phyloP scores from a whole-genome alignment of 2,113 vertebrate genomes.

The Piliocolobus tephrosceles region DNA sequence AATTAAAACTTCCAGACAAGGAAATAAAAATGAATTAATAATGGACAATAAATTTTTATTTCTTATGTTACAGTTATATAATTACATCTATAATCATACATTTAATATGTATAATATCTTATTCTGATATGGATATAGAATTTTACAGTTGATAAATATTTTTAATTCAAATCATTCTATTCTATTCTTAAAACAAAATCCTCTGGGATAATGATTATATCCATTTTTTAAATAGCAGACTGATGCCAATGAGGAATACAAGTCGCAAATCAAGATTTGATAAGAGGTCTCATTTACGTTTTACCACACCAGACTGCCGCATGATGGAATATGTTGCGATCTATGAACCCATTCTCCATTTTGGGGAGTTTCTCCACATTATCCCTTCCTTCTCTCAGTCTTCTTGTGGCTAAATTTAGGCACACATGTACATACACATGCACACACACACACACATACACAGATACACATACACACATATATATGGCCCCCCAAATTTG shows the following conservation, averaged over 20 bases:
- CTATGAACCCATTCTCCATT: background rate
- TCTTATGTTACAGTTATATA: background rate
- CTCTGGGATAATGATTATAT: background rate
- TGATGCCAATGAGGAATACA: background rate
- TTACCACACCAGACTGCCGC: no score
- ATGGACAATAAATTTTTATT: background rate
- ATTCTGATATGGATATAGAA: background rate
- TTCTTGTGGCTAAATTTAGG: background rate
- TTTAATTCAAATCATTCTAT: background rate
- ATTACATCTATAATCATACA: background rate
- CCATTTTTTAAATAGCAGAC: background rate
- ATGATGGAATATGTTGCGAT: background rate
- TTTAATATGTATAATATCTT: background rate
- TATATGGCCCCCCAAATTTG: background rate
- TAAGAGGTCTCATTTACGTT: background rate
- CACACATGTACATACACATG: background rate
- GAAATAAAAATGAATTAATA: background rate
- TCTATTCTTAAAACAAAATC: background rate
- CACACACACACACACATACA: fast-evolving
- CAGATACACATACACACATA: no score
- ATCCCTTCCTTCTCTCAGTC: background rate
- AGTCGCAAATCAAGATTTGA: background rate
- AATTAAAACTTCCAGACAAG: background rate
- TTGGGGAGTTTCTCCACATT: background rate
- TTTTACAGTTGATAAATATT: background rate